Evolutionary conservation across 2,797 vertebrate genomes (phyloP).

Genomic region (Decapterus maruadsi): DNA sequence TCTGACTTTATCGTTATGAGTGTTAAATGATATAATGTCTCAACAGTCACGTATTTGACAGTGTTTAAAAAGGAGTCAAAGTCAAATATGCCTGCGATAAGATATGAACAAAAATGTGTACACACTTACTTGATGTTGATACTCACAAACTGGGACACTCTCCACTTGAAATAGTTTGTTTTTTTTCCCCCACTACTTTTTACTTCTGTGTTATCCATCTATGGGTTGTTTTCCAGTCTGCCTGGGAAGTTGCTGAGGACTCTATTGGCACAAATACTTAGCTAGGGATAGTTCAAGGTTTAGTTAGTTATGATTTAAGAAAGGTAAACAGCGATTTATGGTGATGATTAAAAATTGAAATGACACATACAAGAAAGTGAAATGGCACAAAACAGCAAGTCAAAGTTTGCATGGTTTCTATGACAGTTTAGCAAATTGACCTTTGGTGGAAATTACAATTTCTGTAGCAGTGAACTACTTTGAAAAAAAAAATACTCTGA

Average conservation of each 20-base stretch:
- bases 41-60: background rate
- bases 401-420: background rate
- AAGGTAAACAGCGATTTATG: background rate
- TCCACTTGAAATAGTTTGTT: conserved; percentile 87
- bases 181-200: no score
- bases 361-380: background rate
- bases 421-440: background rate
- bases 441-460: background rate
- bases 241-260: conserved; percentile 81
- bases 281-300: background rate
- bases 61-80: background rate
- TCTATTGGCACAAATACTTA: conserved; percentile 68
- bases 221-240: conserved; percentile 62
- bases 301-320: background rate
- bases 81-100: background rate
- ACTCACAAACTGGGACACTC: background rate
- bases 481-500: conserved; percentile 1
- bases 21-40: background rate
- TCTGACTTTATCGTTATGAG: conserved; percentile 43
- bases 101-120: background rate
- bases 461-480: background rate
- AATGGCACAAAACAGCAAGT: background rate
- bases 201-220: conserved; percentile 86
- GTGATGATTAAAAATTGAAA: background rate
- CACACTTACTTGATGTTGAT: background rate